phyloP scores from a whole-genome alignment of 2,888 invertebrate species.

The Aradus depressus region DNA sequence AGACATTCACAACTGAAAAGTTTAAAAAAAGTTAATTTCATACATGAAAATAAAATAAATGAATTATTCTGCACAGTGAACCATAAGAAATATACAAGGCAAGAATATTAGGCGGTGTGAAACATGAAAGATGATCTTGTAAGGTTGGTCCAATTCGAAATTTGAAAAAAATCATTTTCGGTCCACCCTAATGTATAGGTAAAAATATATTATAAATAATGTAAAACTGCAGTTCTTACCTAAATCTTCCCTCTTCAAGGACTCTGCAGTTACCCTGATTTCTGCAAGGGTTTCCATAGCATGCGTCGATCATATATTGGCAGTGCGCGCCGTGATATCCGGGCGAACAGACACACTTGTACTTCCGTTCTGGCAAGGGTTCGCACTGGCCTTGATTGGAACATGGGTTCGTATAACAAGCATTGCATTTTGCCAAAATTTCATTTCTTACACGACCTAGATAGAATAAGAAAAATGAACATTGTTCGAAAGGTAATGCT shows the following conservation, averaged over 20 bases:
- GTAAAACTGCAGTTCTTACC: no score
- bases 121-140: no score
- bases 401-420: slow-evolving; percentile 88
- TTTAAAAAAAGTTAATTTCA: no score
- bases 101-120: no score
- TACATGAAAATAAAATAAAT: no score
- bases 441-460: slow-evolving; percentile 54
- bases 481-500: no score
- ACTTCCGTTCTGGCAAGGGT: slow-evolving; percentile 60
- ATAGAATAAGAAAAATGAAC: slow-evolving; percentile 22
- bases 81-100: no score
- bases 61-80: no score
- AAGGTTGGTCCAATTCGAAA: no score
- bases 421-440: slow-evolving; percentile 88
- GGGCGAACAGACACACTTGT: slow-evolving; percentile 79
- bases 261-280: slow-evolving; percentile 84
- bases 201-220: no score
- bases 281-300: slow-evolving; percentile 94
- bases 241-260: slow-evolving; percentile 87
- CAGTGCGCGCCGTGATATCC: slow-evolving; percentile 94
- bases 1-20: slow-evolving; percentile 76
- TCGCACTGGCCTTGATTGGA: slow-evolving; percentile 76
- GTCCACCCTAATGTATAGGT: no score
- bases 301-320: slow-evolving; percentile 93
- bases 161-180: no score